Conservation (phyloP, 2,797 vertebrate species). For the Falco peregrinus region DNA sequence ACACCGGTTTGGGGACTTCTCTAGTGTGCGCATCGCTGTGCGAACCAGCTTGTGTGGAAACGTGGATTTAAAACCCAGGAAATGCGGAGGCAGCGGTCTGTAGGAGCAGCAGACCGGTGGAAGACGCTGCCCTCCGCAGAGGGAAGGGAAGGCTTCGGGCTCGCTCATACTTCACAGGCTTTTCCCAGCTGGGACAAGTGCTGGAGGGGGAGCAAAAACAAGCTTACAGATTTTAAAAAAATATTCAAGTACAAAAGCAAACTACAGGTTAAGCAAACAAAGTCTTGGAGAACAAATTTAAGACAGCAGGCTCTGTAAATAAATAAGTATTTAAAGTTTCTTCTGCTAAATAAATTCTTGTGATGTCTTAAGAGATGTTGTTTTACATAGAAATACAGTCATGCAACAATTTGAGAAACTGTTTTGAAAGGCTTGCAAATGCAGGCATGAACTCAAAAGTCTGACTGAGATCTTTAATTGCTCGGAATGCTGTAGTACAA, state of each 20-base stretch:
- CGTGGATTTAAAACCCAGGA: not conserved
- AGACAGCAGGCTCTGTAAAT: not conserved
- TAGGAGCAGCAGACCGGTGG: not conserved
- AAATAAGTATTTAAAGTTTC: not conserved
- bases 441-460: not conserved
- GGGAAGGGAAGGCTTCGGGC: not conserved
- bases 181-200: not conserved
- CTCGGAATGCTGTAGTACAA: not conserved
- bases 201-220: not conserved
- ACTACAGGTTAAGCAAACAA: not conserved
- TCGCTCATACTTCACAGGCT: not conserved
- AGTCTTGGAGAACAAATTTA: not conserved
- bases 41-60: not conserved
- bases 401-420: not conserved
- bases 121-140: not conserved
- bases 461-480: not conserved
- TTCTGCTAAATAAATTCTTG: not conserved
- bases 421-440: not conserved
- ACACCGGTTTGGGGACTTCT: not conserved
- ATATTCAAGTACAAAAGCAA: not conserved
- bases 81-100: not conserved
- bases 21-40: fast-evolving
- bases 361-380: not conserved
- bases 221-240: not conserved
- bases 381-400: not conserved